Percentiles rank a stretch among this genome's conserved stretches.
Evolutionary conservation across 1,140 invertebrate genomes (phyloP).

Genomic region (Drosophila carrolli): DNA sequence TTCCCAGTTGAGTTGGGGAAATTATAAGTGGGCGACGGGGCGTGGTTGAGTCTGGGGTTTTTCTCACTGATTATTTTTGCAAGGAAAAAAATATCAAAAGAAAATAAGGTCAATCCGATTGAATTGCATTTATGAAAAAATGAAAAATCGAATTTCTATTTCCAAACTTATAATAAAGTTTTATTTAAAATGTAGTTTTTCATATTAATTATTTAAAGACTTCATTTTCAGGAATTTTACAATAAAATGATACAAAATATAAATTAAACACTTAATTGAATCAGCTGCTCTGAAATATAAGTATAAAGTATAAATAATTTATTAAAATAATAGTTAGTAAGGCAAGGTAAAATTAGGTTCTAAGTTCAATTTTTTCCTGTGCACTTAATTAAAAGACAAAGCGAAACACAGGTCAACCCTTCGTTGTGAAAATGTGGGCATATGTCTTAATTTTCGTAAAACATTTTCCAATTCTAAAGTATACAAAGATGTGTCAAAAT

Average conservation of each 20-base stretch:
- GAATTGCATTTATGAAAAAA: too few relatives aligned
- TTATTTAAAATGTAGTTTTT: too few relatives aligned
- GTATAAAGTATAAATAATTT: not conserved
- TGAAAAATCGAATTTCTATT: too few relatives aligned
- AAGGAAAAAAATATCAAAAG: too few relatives aligned
- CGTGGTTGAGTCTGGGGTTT: conserved; percentile 1
- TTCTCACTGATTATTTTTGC: not conserved
- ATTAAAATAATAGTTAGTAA: too few relatives aligned
- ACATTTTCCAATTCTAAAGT: conserved; percentile 33
- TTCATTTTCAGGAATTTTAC: too few relatives aligned
- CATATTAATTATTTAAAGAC: too few relatives aligned
- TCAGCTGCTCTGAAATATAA: not conserved
- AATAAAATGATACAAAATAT: not conserved
- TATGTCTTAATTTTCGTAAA: conserved; percentile 66
- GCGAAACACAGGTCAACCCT: conserved; percentile 26
- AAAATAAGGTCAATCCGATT: not conserved
- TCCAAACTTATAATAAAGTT: too few relatives aligned
- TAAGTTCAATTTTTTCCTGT: not conserved
- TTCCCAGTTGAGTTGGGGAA: conserved; percentile 8
- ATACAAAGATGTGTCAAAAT: conserved; percentile 53
- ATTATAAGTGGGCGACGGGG: conserved; percentile 10
- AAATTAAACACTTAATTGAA: not conserved
- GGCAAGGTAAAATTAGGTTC: not conserved
- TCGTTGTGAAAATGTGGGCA: conserved; percentile 36
- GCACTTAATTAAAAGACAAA: not conserved